These are phyloP conservation scores for Neolamprologus fasciatus DNA, from an alignment of 2,113 vertebrate genomes.

Conservation along the genomic window DNA sequence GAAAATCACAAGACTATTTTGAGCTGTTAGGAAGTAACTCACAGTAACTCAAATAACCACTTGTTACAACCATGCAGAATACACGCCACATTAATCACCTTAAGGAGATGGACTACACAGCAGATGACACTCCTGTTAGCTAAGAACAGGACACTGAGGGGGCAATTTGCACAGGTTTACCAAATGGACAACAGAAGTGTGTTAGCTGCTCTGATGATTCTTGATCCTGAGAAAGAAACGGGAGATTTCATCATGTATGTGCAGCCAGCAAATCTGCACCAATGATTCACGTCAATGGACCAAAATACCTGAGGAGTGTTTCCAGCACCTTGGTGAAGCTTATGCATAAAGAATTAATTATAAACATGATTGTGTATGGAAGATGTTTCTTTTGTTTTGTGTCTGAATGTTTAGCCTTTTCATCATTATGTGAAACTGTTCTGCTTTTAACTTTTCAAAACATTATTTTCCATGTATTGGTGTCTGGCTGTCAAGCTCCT, in stretches of 20 bases:
- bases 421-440: not conserved
- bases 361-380: not conserved
- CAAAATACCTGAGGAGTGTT: not conserved
- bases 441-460: not conserved
- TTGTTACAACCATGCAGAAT: not conserved
- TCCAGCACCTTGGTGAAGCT: not conserved
- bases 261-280: not conserved
- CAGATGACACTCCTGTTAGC: not conserved
- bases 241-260: not conserved
- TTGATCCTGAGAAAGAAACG: not conserved
- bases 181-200: not conserved
- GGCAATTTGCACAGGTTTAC: not conserved
- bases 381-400: not conserved
- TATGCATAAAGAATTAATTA: not conserved
- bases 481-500: not conserved
- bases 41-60: not conserved
- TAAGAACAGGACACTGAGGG: not conserved
- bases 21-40: not conserved
- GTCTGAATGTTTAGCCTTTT: not conserved
- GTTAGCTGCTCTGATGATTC: not conserved
- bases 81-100: accelerated
- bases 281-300: not conserved
- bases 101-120: not conserved
- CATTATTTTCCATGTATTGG: not conserved
- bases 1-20: not conserved